Evolutionary conservation across 1,140 invertebrate genomes (phyloP).

Genomic region (Euura saliciscinereae): DNA sequence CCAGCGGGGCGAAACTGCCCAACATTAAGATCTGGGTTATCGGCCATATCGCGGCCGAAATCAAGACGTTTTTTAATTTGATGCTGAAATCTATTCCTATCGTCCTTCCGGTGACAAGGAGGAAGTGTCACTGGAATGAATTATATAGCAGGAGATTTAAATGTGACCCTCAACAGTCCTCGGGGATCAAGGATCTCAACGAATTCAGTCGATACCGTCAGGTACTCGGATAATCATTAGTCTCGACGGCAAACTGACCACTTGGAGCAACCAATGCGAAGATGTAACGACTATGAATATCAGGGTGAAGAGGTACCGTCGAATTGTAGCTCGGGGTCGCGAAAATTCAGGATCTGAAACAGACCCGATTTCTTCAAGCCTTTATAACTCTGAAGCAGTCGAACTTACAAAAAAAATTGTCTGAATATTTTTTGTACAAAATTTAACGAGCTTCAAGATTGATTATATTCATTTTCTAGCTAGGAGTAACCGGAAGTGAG

Average conservation of each 20-base stretch:
- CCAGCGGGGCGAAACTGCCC: neutral
- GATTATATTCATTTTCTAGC: no score
- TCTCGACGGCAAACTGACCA: neutral
- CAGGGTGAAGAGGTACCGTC: constrained; percentile 1
- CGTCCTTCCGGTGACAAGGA: neutral
- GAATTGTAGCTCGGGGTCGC: neutral
- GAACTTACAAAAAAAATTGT: no score
- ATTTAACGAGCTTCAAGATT: no score
- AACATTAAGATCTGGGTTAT: neutral
- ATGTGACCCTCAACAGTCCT: neutral
- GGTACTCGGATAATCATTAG: neutral
- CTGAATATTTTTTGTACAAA: no score
- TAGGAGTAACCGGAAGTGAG: no score
- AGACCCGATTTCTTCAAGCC: no score
- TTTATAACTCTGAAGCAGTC: no score
- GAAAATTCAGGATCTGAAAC: neutral
- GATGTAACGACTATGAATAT: neutral
- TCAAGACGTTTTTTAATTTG: neutral
- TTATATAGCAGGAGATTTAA: neutral
- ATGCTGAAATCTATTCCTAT: neutral
- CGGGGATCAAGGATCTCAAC: neutral
- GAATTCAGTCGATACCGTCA: neutral
- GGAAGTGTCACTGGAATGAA: neutral
- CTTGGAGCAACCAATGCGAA: neutral
- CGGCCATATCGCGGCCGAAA: neutral